phyloP scores from a whole-genome alignment of 2,797 vertebrate genomes.

The Dicrostonyx torquatus region DNA sequence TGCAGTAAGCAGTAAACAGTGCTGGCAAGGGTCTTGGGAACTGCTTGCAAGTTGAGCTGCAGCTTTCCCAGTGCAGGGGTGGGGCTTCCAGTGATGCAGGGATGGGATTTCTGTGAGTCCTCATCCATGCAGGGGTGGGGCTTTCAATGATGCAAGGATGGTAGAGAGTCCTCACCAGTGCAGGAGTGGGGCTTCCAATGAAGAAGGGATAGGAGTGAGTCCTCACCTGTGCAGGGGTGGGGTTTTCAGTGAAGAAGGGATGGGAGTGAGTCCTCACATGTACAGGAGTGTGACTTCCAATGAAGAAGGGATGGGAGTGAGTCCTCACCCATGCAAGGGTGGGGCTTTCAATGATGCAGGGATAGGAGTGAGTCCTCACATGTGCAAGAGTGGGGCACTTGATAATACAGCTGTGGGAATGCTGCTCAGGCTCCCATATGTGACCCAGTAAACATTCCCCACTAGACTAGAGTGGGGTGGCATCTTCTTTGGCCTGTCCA shows the following conservation, averaged over 20 bases:
- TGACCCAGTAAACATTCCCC: background rate
- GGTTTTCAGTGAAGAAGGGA: background rate
- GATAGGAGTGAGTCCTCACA: background rate
- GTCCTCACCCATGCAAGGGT: no score
- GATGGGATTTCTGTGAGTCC: background rate
- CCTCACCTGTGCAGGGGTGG: background rate
- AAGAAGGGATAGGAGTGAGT: background rate
- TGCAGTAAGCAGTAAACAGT: background rate
- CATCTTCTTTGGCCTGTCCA: background rate
- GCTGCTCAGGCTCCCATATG: background rate
- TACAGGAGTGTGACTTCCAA: no score
- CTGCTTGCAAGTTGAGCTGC: no score
- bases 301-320: background rate
- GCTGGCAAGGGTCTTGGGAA: background rate
- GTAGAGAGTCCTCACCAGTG: background rate
- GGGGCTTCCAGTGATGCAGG: background rate
- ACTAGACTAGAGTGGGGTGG: background rate
- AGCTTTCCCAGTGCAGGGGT: background rate
- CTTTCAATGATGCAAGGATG: background rate
- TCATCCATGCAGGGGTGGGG: accelerated
- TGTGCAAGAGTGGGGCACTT: no score
- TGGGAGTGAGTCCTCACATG: no score
- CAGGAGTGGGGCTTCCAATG: no score
- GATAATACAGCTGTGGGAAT: background rate
- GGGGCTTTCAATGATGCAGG: background rate